phyloP scores from a whole-genome alignment of 1,140 invertebrate genomes.

The Drosophila suzukii region DNA sequence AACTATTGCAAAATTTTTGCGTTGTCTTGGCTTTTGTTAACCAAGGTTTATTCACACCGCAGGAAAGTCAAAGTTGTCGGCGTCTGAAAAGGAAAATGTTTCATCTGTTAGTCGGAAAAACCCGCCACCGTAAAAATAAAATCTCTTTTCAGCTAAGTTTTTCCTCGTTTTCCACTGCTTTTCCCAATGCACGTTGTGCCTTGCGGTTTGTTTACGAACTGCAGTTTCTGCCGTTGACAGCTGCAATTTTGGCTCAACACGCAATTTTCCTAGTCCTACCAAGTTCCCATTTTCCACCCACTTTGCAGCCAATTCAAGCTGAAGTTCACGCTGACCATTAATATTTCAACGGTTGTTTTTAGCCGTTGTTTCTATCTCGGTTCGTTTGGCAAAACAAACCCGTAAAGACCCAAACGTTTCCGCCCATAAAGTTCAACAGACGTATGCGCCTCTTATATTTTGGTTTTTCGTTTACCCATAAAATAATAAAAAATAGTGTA shows the following conservation, averaged over 20 bases:
- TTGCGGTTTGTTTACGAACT: conserved; percentile 36
- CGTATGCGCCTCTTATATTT: conserved; percentile 21
- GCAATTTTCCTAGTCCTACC: conserved; percentile 36
- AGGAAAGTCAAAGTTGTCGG: conserved; percentile 61
- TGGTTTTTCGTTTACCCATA: conserved; percentile 9
- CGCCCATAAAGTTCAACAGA: conserved; percentile 17
- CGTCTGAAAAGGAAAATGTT: conserved; percentile 51
- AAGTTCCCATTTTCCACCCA: conserved; percentile 9
- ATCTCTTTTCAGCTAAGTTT: conserved; percentile 16
- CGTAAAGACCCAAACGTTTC: conserved; percentile 12
- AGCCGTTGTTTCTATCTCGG: conserved; percentile 25
- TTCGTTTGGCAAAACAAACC: conserved; percentile 54
- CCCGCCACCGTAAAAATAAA: conserved; percentile 12
- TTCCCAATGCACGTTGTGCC: conserved; percentile 35
- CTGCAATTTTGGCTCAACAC: conserved; percentile 47
- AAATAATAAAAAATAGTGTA: conserved; percentile 39
- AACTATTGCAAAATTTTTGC: conserved; percentile 77
- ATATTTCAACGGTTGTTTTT: conserved; percentile 55
- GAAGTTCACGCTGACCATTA: conserved; percentile 58
- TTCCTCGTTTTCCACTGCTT: conserved; percentile 21
- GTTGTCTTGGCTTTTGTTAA: conserved; percentile 41
- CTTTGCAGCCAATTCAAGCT: conserved; percentile 10
- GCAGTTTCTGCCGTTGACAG: conserved; percentile 47
- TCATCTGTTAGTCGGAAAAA: conserved; percentile 40
- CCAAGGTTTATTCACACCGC: conserved; percentile 78